A percentile compares a stretch with the other conserved stretches of the same genome.
phyloP scores from a whole-genome alignment of 2,888 invertebrate genomes.

The Zygaena filipendulae region DNA sequence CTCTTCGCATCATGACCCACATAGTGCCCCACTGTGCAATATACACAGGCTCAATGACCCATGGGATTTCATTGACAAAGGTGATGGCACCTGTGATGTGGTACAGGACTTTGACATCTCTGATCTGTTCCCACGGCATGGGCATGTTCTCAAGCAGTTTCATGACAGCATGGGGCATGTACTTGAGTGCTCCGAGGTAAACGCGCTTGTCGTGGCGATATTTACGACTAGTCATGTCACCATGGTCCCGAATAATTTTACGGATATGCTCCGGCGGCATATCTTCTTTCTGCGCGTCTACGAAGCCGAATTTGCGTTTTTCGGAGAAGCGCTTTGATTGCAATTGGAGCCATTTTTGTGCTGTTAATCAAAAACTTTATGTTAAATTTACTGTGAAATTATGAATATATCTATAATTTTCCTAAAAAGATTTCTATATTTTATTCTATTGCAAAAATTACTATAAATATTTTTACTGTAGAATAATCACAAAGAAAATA shows the following conservation, averaged over 20 bases:
- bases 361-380: conserved; percentile 61
- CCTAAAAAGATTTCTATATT: too few species aligned
- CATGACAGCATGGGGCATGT: conserved; percentile 99
- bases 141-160: conserved; percentile 99
- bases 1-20: conserved; percentile 99
- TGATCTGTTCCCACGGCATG: conserved; percentile 99
- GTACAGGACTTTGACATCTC: conserved; percentile 97
- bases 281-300: conserved; percentile 99
- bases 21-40: conserved; percentile 99
- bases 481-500: too few species aligned
- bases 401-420: conserved; percentile 2
- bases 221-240: conserved; percentile 99
- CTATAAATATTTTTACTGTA: too few species aligned
- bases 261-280: conserved; percentile 99
- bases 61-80: conserved; percentile 99
- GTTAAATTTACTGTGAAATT: too few species aligned
- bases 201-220: conserved; percentile 99
- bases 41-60: conserved; percentile 99
- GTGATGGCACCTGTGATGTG: conserved; percentile 99
- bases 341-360: conserved; percentile 97
- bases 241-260: conserved; percentile 99
- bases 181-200: conserved; percentile 97
- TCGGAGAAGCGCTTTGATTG: conserved; percentile 99
- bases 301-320: conserved; percentile 98
- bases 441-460: too few species aligned